phyloP scores from a whole-genome alignment of 1,140 invertebrate genomes.

The Papilio xuthus region DNA sequence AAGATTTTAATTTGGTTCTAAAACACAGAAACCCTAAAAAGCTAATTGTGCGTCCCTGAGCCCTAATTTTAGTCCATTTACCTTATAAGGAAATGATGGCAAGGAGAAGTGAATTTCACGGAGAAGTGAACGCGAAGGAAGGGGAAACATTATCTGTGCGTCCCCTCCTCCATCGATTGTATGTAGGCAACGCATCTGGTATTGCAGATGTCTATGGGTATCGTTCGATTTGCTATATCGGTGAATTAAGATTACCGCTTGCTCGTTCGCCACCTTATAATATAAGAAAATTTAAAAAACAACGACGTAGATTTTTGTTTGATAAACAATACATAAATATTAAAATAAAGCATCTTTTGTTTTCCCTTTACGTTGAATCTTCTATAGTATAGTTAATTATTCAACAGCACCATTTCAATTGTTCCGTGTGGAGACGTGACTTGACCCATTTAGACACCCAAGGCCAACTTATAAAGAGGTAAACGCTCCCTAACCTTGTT shows the following conservation, averaged over 20 bases:
- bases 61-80: too few species aligned
- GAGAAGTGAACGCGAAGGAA: too few species aligned
- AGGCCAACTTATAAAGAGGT: conserved; percentile 23
- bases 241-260: not conserved
- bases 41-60: too few species aligned
- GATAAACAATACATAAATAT: conserved; percentile 13
- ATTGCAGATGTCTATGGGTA: too few species aligned
- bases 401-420: conserved; percentile 30
- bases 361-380: conserved; percentile 15
- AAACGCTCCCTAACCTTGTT: conserved; percentile 2
- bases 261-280: not conserved
- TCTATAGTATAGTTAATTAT: conserved; percentile 31
- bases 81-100: too few species aligned
- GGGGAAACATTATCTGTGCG: too few species aligned
- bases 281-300: not conserved
- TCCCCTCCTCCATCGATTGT: too few species aligned
- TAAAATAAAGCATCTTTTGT: conserved; percentile 12
- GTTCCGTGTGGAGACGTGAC: conserved; percentile 9
- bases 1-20: not conserved
- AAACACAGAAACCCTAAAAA: too few species aligned
- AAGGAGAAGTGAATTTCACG: too few species aligned
- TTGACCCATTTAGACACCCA: conserved; percentile 29
- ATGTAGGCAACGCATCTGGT: too few species aligned
- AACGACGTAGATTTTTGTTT: not conserved
- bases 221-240: too few species aligned